Evolutionary conservation across 1,140 invertebrate genomes (phyloP).

Genomic region (Aethina tumida): DNA sequence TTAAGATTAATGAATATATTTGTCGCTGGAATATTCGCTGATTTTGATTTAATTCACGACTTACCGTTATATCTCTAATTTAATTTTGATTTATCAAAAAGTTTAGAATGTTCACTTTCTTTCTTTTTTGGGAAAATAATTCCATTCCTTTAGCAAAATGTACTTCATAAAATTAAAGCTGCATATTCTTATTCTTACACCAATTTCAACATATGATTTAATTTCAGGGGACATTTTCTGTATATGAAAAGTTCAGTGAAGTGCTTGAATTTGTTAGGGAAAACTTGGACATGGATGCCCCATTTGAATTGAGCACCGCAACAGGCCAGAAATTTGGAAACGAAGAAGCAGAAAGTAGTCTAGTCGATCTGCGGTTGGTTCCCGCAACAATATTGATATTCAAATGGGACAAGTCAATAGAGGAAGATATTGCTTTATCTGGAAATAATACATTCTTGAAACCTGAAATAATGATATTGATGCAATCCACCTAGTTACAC

Average conservation of each 20-base stretch:
- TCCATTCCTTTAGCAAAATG: too few relatives aligned
- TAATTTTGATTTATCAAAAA: too few relatives aligned
- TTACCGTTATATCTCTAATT: too few relatives aligned
- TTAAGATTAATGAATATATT: too few relatives aligned
- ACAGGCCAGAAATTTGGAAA: slow-evolving; percentile 54
- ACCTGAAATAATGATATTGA: slow-evolving; percentile 59
- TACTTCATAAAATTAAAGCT: too few relatives aligned
- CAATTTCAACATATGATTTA: too few relatives aligned
- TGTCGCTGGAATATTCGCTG: too few relatives aligned
- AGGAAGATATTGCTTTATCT: slow-evolving; percentile 41
- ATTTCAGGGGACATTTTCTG: slow-evolving; percentile 70
- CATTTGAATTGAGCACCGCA: slow-evolving; percentile 53
- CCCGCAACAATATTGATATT: slow-evolving; percentile 67
- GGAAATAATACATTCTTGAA: slow-evolving; percentile 54
- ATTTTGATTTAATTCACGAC: too few relatives aligned
- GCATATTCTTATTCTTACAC: too few relatives aligned
- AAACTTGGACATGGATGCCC: slow-evolving; percentile 52
- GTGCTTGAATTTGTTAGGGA: slow-evolving; percentile 65
- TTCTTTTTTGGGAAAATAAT: too few relatives aligned
- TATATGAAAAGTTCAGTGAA: slow-evolving; percentile 61
- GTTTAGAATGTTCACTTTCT: too few relatives aligned
- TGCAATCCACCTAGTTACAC: slow-evolving; percentile 42
- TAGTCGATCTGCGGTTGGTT: slow-evolving; percentile 61
- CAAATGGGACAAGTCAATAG: slow-evolving; percentile 42
- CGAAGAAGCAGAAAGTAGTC: slow-evolving; percentile 50